Percentiles rank a stretch among this genome's conserved stretches.
phyloP scores from a whole-genome alignment of 1,140 invertebrate genomes.

The Drosophila nikananu region DNA sequence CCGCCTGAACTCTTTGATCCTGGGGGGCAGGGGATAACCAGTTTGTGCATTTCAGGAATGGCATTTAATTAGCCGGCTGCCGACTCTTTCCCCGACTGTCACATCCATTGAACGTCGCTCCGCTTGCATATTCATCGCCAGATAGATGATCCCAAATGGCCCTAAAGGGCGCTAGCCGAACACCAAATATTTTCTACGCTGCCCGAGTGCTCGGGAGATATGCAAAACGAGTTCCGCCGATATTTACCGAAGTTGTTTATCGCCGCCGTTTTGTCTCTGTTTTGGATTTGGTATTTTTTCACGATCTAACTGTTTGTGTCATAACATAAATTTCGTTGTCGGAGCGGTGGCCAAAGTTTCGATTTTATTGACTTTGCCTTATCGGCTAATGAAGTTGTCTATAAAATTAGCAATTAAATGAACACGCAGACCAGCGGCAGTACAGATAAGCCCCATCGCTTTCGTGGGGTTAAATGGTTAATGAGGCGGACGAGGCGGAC shows the following conservation, averaged over 20 bases:
- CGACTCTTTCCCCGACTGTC: constrained; percentile 15
- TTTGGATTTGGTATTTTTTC: constrained; percentile 25
- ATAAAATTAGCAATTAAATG: constrained; percentile 82
- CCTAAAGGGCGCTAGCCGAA: constrained; percentile 52
- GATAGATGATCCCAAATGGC: constrained; percentile 51
- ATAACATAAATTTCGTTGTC: constrained; percentile 54
- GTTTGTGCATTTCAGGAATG: constrained; percentile 61
- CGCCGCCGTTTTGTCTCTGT: constrained; percentile 21
- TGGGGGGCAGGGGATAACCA: constrained; percentile 35
- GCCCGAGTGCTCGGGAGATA: constrained; percentile 41
- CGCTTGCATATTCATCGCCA: constrained; percentile 55
- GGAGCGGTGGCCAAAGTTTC: constrained; percentile 34
- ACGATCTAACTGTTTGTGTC: constrained; percentile 67
- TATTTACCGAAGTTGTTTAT: constrained; percentile 15
- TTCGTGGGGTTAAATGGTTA: constrained; percentile 51
- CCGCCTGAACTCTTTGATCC: constrained; percentile 28
- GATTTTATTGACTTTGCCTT: constrained; percentile 67
- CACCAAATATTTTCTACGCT: constrained; percentile 47
- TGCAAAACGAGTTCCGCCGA: constrained; percentile 52
- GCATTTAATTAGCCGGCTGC: constrained; percentile 70
- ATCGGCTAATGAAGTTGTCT: constrained; percentile 78
- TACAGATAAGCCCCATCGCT: constrained; percentile 48
- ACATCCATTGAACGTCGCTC: constrained; percentile 41
- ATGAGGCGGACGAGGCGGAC: constrained; percentile 16
- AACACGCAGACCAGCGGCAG: constrained; percentile 50